These are phyloP conservation scores for Athalia rosae DNA, from an alignment of 2,888 invertebrate species.

Conservation along the genomic window DNA sequence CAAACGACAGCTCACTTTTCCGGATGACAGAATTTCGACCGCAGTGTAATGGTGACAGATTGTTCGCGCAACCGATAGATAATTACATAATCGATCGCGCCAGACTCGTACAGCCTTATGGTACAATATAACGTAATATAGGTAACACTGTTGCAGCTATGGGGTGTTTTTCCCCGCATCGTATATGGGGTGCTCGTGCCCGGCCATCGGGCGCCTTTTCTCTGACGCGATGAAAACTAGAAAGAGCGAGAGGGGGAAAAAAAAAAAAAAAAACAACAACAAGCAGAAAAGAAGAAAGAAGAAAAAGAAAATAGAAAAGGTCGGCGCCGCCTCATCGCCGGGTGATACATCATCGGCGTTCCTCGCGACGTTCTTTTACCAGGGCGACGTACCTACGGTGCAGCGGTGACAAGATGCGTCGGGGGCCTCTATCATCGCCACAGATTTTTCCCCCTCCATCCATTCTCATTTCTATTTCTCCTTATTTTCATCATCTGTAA, in stretches of 20 bases:
- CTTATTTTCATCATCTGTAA: background rate
- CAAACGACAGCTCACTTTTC: conserved; percentile 31
- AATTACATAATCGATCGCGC: conserved; percentile 52
- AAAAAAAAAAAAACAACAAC: too few species aligned
- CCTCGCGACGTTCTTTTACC: conserved; percentile 50
- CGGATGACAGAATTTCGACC: conserved; percentile 45
- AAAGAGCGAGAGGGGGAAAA: background rate
- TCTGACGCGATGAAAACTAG: conserved; percentile 29
- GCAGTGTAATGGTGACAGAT: conserved; percentile 64
- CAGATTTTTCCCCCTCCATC: background rate
- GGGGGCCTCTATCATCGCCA: conserved; percentile 42
- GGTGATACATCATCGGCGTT: conserved; percentile 52
- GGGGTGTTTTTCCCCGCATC: background rate
- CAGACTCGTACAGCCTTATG: background rate
- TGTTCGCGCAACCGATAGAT: conserved; percentile 54
- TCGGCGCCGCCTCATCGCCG: conserved; percentile 51
- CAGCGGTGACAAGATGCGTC: conserved; percentile 46
- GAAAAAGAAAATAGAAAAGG: conserved; percentile 43
- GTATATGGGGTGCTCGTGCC: conserved; percentile 5
- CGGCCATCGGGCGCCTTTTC: conserved; percentile 32
- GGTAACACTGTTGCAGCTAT: conserved; percentile 5
- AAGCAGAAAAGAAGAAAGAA: background rate
- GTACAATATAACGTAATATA: background rate
- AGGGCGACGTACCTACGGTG: conserved; percentile 46
- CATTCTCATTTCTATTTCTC: background rate